These are phyloP conservation scores for Paedocypris micromegethes DNA, from an alignment of 2,797 vertebrate species.

Conservation along the genomic window DNA sequence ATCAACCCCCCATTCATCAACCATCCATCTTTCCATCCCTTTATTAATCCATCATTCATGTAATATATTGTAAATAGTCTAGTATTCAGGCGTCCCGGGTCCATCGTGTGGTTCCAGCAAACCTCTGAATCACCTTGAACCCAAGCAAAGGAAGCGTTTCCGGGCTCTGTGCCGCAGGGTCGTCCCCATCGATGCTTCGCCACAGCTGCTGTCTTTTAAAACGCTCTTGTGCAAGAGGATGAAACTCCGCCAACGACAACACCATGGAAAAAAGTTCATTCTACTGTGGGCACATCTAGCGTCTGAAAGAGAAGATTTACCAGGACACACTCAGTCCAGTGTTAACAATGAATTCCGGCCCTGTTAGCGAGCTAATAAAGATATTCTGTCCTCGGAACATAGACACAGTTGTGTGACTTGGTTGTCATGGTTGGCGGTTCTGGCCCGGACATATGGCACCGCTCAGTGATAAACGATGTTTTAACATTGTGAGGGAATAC, in stretches of 20 bases:
- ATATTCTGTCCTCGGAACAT: slow-evolving; percentile 17
- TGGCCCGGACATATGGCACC: neutral
- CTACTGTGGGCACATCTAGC: slow-evolving; percentile 21
- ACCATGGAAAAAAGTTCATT: slow-evolving; percentile 22
- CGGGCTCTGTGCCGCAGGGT: neutral
- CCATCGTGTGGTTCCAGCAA: too few species aligned
- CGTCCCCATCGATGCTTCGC: slow-evolving; percentile 14
- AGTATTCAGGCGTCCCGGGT: too few species aligned
- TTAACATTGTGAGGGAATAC: too few species aligned
- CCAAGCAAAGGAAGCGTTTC: too few species aligned
- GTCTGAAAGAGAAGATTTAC: slow-evolving; percentile 27
- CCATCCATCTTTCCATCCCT: too few species aligned
- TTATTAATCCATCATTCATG: too few species aligned
- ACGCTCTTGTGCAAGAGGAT: slow-evolving; percentile 30
- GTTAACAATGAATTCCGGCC: slow-evolving; percentile 2
- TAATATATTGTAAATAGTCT: too few species aligned
- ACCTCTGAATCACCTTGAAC: too few species aligned
- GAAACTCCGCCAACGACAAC: slow-evolving; percentile 35
- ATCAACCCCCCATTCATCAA: too few species aligned
- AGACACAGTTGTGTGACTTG: slow-evolving; percentile 12
- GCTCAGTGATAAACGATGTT: neutral
- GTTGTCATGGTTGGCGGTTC: slow-evolving; percentile 11
- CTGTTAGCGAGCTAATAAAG: slow-evolving; percentile 32
- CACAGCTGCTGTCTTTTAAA: slow-evolving; percentile 31
- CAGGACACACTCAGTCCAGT: slow-evolving; percentile 1